Evolutionary conservation across 2,113 vertebrate genomes (phyloP).

Genomic region (Epinephelus lanceolatus): DNA sequence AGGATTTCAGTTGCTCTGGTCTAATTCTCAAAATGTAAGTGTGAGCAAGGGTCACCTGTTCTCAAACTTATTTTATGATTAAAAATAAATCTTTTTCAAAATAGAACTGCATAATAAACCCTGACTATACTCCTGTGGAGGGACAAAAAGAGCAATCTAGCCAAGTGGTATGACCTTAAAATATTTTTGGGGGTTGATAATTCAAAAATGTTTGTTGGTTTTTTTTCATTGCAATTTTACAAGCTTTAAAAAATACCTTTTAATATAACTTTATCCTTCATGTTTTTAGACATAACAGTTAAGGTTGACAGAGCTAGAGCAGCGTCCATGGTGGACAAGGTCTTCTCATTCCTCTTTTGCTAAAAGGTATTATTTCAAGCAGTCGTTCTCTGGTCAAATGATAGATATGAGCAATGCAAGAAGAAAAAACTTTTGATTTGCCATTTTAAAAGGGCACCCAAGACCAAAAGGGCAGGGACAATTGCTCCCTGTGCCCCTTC

Average conservation of each 20-base stretch:
- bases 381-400: constrained; percentile 8
- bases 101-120: not conserved
- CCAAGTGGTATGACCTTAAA: not conserved
- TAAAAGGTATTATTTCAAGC: not conserved
- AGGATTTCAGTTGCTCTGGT: not conserved
- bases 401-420: not conserved
- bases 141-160: not conserved
- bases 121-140: not conserved
- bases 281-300: not conserved
- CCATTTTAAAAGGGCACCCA: constrained; percentile 61
- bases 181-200: not conserved
- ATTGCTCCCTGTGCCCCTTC: constrained; percentile 26
- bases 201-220: not conserved
- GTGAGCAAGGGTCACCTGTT: not conserved
- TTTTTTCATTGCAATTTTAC: not conserved
- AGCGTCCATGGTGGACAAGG: not conserved
- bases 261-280: not conserved
- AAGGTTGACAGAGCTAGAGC: not conserved
- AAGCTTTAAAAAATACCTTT: not conserved
- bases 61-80: not conserved
- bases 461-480: constrained; percentile 47
- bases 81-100: not conserved
- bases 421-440: constrained; percentile 31
- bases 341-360: not conserved
- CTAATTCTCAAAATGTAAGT: not conserved